These are phyloP conservation scores for Urocynchramus pylzowi DNA, from an alignment of 2,113 vertebrate genomes.

Conservation along the genomic window DNA sequence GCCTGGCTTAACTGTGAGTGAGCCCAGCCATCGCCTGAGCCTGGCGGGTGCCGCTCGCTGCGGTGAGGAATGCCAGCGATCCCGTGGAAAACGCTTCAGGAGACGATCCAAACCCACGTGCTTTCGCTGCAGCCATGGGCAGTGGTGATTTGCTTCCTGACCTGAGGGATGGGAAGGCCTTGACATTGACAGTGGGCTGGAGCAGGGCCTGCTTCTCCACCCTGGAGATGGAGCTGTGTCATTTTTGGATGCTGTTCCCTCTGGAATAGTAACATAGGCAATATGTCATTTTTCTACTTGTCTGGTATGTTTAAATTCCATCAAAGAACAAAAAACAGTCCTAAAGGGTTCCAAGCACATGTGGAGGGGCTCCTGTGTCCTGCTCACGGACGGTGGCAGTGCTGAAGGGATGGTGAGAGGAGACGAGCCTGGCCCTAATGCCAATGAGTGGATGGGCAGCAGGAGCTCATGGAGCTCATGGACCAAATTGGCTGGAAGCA, in stretches of 20 bases:
- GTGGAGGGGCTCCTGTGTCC: not conserved
- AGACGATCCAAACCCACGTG: accelerated
- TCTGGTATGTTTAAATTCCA: not conserved
- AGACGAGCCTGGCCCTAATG: accelerated
- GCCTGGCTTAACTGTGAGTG: too few species aligned
- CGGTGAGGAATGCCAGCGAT: not conserved
- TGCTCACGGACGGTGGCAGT: accelerated
- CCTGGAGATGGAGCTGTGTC: not conserved
- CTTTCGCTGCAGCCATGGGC: accelerated
- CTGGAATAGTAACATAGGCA: accelerated
- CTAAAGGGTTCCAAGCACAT: not conserved
- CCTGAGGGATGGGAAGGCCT: not conserved
- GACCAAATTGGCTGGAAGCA: not conserved
- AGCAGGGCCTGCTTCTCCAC: not conserved
- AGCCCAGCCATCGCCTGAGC: too few species aligned
- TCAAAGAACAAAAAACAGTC: not conserved
- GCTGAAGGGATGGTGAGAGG: accelerated
- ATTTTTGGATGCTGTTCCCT: not conserved
- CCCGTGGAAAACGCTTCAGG: accelerated
- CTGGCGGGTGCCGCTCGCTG: accelerated
- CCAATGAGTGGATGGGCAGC: accelerated
- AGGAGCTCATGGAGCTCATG: not conserved
- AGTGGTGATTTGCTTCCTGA: not conserved
- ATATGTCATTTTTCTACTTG: accelerated
- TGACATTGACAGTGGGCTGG: not conserved